Conservation (phyloP, 2,888 invertebrate species). For the Entomobrya proxima region DNA sequence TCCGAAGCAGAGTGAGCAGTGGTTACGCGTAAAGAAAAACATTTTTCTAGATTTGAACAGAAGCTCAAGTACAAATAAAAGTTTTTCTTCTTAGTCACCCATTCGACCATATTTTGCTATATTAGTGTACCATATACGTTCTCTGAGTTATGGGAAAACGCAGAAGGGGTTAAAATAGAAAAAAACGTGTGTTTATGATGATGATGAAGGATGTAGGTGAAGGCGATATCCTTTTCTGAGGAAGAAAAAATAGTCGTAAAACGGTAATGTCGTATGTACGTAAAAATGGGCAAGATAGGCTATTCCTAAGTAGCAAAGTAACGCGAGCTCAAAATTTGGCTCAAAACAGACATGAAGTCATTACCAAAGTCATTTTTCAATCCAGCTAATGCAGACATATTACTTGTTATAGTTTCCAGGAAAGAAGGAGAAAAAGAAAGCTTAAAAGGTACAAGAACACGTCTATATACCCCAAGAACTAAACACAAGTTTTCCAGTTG, state of each 20-base stretch:
- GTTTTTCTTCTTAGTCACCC: background rate
- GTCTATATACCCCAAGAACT: background rate
- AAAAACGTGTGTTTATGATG: background rate
- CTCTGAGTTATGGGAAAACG: conserved; percentile 15
- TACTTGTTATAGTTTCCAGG: background rate
- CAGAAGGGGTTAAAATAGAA: conserved; percentile 4
- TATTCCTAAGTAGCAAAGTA: background rate
- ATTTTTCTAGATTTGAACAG: conserved; percentile 9
- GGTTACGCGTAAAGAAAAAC: background rate
- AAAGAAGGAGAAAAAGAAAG: background rate
- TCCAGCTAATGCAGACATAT: conserved; percentile 65
- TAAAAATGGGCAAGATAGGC: conserved; percentile 1
- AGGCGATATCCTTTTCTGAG: conserved; percentile 4
- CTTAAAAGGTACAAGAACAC: conserved; percentile 19
- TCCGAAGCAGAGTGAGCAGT: background rate
- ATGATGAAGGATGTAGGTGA: conserved; percentile 36
- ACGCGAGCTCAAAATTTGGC: conserved; percentile 46
- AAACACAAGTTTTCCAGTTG: conserved; percentile 56
- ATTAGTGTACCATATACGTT: background rate
- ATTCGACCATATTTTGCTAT: background rate
- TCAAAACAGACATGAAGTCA: conserved; percentile 70
- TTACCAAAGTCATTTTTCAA: conserved; percentile 74
- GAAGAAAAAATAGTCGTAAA: conserved; percentile 2
- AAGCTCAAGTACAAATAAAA: conserved; percentile 30
- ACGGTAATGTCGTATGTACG: background rate